Evolutionary conservation across 2,888 invertebrate species (phyloP).

Genomic region (Chloroclystis v-ata): DNA sequence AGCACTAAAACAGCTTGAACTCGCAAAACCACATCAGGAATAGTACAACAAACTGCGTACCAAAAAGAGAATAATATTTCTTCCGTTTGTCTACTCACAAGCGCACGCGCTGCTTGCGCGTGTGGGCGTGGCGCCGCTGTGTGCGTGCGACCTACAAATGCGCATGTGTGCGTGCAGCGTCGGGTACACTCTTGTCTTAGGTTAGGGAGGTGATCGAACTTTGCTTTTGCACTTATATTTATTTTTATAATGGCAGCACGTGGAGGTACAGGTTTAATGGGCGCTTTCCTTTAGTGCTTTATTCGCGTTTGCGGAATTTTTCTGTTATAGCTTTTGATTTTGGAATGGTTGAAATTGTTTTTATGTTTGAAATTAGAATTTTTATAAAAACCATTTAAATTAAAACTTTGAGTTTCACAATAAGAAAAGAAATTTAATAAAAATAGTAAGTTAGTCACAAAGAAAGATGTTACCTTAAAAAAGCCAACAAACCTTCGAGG

Average conservation of each 20-base stretch:
- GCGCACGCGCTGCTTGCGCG: constrained; percentile 61
- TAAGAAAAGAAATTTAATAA: not conserved
- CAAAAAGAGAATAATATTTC: constrained; percentile 76
- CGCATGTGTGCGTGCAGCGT: constrained; percentile 45
- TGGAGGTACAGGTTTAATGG: constrained; percentile 61
- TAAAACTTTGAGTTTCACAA: too few relatives aligned
- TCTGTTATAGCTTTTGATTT: not conserved
- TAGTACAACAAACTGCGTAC: constrained; percentile 40
- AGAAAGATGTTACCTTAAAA: constrained; percentile 44
- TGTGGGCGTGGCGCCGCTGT: constrained; percentile 51
- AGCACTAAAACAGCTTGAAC: constrained; percentile 7
- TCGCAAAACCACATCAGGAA: constrained; percentile 22
- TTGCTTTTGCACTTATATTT: constrained; percentile 70
- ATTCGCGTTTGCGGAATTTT: constrained; percentile 13
- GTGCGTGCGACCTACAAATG: constrained; percentile 50
- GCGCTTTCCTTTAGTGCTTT: constrained; percentile 53
- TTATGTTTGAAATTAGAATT: too few relatives aligned
- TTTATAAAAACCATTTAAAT: too few relatives aligned
- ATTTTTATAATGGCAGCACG: constrained; percentile 74
- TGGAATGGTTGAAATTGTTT: not conserved
- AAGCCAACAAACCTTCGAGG: constrained; percentile 67
- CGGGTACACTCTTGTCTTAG: constrained; percentile 70
- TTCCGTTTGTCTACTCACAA: constrained; percentile 77
- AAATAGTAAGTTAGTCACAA: too few relatives aligned
- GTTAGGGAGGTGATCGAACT: constrained; percentile 78